Percentiles rank a stretch among this genome's conserved stretches.
Conservation (phyloP, 2,113 vertebrate species). For the Picathartes gymnocephalus region DNA sequence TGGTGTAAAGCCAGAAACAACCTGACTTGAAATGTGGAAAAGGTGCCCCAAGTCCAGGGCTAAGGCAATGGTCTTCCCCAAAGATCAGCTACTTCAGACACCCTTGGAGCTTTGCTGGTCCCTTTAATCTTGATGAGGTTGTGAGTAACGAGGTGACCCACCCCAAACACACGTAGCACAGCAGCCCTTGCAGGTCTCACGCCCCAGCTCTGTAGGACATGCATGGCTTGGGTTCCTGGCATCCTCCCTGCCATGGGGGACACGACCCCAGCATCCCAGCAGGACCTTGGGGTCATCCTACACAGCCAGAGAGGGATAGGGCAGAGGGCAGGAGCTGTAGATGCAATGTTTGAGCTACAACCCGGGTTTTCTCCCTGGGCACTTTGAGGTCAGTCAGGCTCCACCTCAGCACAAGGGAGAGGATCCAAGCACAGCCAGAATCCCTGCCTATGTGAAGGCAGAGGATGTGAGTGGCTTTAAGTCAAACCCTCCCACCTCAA, state of each 20-base stretch:
- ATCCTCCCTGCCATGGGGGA: not conserved
- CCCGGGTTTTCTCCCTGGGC: not conserved
- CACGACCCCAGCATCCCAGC: not conserved
- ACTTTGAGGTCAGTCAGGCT: not conserved
- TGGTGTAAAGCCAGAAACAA: not conserved
- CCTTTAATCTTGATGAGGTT: not conserved
- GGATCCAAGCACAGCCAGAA: not conserved
- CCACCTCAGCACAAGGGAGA: not conserved
- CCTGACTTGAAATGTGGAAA: not conserved
- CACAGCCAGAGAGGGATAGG: fast-evolving
- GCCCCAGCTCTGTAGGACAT: not conserved
- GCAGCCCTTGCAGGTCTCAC: fast-evolving
- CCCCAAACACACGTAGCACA: fast-evolving
- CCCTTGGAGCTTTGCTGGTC: not conserved
- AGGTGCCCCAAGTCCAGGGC: not conserved
- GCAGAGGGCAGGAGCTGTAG: not conserved
- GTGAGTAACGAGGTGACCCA: not conserved
- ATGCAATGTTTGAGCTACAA: not conserved
- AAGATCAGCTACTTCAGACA: not conserved
- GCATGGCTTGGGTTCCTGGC: not conserved
- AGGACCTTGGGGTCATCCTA: not conserved
- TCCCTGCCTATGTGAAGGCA: not conserved
- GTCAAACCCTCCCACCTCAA: not conserved
- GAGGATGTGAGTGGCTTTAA: fast-evolving
- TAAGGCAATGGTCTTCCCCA: not conserved